Evolutionary conservation across 2,797 vertebrate species (phyloP).

Genomic region (Megaceryle alcyon): DNA sequence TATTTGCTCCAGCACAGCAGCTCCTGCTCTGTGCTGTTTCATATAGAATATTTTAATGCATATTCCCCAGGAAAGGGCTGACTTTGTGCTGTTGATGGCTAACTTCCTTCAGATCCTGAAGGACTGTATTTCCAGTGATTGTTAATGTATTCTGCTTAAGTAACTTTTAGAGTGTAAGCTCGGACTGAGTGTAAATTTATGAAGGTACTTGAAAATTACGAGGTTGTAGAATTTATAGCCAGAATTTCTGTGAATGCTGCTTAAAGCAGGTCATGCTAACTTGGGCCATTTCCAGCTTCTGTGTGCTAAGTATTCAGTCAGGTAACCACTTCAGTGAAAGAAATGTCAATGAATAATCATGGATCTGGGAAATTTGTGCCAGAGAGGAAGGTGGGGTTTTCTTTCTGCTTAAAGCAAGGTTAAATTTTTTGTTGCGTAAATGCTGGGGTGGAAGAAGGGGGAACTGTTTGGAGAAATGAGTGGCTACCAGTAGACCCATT

Average conservation of each 20-base stretch:
- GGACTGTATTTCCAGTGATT: neutral
- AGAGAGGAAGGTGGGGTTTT: neutral
- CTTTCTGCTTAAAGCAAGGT: neutral
- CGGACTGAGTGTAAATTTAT: neutral
- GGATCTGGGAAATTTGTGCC: neutral
- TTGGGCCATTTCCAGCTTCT: neutral
- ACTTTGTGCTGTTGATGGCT: accelerated
- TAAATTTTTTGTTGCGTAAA: neutral
- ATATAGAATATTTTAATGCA: neutral
- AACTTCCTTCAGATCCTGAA: neutral
- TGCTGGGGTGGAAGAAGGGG: neutral
- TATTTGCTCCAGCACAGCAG: neutral
- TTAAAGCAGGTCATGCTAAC: neutral
- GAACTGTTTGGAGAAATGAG: neutral
- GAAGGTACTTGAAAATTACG: neutral
- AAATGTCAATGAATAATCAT: neutral
- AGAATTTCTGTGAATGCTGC: neutral
- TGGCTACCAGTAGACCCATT: conserved; percentile 25
- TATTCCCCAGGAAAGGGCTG: neutral
- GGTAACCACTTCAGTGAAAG: neutral
- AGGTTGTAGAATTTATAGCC: neutral
- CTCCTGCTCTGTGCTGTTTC: neutral
- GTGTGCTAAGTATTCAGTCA: neutral
- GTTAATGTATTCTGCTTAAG: neutral
- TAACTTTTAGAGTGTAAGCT: neutral